Evolutionary conservation across 2,797 vertebrate genomes (phyloP), one percentile per base, ranked within the genome.

Genomic region (Monodelphis domestica): DNA sequence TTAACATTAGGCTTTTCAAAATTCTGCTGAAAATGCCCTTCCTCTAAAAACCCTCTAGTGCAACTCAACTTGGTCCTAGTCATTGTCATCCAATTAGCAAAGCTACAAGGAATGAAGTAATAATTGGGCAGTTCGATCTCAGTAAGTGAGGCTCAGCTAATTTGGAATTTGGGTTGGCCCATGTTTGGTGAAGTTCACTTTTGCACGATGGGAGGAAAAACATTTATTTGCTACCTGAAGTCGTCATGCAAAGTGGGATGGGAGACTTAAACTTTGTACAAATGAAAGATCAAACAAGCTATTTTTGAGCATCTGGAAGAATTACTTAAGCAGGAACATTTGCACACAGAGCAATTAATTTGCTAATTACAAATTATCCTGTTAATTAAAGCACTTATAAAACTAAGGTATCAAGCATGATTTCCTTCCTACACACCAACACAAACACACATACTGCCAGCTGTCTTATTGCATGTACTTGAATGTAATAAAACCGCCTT

Each of bases 311-410:
- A 38, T 88, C 55, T 33, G 24, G 45, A 78, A 78, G 70, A 78
- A 78, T 78, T 78, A 78, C 55, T 91, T 95, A 56, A 93, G 50
- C 54, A 91, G 94, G 93, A 89, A 11, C 70, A 89, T 14, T 52
- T 94, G 90, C 38, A n/a, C 45, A 87, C 0, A 92, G 89, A 95
- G 94, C 94, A 59, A 5, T 89, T 84, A 87, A 95, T 91, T 94
- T 90, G 70, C 45, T 92, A 78, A 59, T 56, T 54, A 93, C 92
- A 17, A 90, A 38, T 87, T 94, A 93, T 93, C 59, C 95, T 89
- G 94, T 94, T 89, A 93, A 95, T 91, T 55, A 92, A n/a, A 89
- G 52, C 87, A 90, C 57, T 91, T 9, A 24, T 55, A 91, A 94
- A 45, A 45, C 70, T 45, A 78, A 78, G 70, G 11, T 84, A 21